Conservation (phyloP, 37 sponge, comb jelly and placozoan species). For the Theonella swinhoei region DNA sequence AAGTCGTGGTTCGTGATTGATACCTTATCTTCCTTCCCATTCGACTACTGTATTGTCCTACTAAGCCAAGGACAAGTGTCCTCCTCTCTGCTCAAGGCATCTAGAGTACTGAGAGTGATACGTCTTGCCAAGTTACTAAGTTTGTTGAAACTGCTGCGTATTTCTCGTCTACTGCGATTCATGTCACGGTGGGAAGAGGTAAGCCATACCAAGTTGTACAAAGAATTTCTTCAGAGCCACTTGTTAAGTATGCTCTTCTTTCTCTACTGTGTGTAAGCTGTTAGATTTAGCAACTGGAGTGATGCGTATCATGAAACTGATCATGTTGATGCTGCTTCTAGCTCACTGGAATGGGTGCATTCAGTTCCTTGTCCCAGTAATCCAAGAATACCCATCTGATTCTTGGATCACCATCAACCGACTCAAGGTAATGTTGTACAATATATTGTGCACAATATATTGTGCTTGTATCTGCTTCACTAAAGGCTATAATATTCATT, state of each 20-base stretch:
- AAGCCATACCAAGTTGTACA: neutral
- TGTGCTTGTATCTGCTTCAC: neutral
- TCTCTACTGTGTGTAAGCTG: neutral
- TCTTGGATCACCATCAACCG: conserved; percentile 67
- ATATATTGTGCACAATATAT: no score
- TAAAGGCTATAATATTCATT: neutral
- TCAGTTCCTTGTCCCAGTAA: conserved; percentile 59
- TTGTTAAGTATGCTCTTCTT: neutral
- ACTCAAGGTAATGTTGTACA: conserved; percentile 27
- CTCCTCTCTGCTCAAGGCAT: conserved; percentile 45
- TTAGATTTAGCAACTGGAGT: conserved; percentile 3
- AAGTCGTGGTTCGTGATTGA: conserved; percentile 53
- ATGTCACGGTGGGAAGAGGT: conserved; percentile 60
- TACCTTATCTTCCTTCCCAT: conserved; percentile 38
- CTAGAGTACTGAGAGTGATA: conserved; percentile 45
- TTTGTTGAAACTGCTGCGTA: conserved; percentile 36
- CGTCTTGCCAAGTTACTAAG: conserved; percentile 53
- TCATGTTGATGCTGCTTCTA: conserved; percentile 49
- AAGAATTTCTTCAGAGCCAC: neutral
- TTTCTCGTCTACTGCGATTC: conserved; percentile 44
- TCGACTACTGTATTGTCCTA: conserved; percentile 46
- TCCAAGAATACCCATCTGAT: conserved; percentile 53
- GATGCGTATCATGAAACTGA: conserved; percentile 50
- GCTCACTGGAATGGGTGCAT: conserved; percentile 70
- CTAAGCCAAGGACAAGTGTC: conserved; percentile 14